Conservation (phyloP, 2,113 vertebrate species). For the Odocoileus virginianus region DNA sequence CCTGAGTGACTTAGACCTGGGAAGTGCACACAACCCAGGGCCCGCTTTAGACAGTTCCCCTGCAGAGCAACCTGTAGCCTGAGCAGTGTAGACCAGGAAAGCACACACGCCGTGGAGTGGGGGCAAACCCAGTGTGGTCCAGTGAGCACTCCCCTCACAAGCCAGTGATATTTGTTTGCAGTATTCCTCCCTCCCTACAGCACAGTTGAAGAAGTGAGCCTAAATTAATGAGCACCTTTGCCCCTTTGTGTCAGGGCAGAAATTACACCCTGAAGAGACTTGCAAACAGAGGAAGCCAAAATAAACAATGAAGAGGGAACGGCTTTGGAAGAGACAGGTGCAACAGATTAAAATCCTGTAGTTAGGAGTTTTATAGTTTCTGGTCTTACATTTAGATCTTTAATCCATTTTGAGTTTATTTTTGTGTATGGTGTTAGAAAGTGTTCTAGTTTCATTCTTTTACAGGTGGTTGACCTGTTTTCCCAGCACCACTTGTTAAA, state of each 20-base stretch:
- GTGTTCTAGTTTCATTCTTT: too few species aligned
- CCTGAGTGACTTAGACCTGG: not conserved
- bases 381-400: too few species aligned
- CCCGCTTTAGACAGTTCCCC: accelerated
- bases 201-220: not conserved
- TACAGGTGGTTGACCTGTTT: too few species aligned
- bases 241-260: not conserved
- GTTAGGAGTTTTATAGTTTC: too few species aligned
- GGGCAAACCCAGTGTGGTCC: not conserved
- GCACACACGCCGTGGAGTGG: accelerated
- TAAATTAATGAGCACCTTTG: not conserved
- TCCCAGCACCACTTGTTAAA: too few species aligned
- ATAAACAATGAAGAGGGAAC: not conserved
- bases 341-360: not conserved
- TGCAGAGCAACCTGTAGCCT: not conserved
- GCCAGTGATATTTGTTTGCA: not conserved
- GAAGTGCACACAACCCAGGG: not conserved
- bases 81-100: not conserved
- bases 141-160: not conserved
- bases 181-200: not conserved
- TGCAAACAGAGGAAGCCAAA: not conserved
- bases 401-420: too few species aligned
- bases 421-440: too few species aligned
- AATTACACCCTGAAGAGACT: not conserved
- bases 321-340: not conserved